Evolutionary conservation across 2,797 vertebrate genomes (phyloP).

Genomic region (Catharus ustulatus): DNA sequence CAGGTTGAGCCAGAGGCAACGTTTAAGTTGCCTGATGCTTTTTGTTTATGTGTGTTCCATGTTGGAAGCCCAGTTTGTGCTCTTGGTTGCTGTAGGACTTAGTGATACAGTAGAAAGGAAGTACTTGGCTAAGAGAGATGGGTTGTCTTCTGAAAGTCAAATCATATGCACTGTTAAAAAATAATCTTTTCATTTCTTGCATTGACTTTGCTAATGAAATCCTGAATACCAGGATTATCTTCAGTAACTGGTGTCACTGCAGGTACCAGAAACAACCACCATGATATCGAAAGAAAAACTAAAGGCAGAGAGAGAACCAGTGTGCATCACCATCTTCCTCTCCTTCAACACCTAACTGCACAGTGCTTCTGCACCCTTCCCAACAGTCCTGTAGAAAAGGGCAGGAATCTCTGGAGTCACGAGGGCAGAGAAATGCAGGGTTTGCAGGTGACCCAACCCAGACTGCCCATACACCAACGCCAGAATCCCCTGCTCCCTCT

Average conservation of each 20-base stretch:
- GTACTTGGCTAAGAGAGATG: not conserved
- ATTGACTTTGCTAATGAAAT: not conserved
- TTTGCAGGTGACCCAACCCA: not conserved
- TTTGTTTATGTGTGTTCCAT: not conserved
- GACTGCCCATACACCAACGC: too few relatives aligned
- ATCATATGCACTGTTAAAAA: not conserved
- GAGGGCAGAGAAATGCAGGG: not conserved
- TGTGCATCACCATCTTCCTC: not conserved
- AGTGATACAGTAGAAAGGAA: not conserved
- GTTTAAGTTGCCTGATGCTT: not conserved
- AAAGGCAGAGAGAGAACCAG: not conserved
- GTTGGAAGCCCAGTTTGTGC: not conserved
- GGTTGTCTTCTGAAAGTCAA: not conserved
- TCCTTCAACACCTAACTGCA: not conserved
- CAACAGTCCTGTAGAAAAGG: not conserved
- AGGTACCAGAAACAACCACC: not conserved
- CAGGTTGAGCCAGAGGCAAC: not conserved
- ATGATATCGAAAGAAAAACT: accelerated
- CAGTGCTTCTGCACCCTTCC: not conserved
- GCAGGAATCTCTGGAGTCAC: not conserved
- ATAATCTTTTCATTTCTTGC: not conserved
- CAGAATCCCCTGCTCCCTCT: not conserved
- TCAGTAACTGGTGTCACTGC: not conserved
- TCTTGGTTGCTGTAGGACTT: not conserved
- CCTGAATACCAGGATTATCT: not conserved